Evolutionary conservation across 1,140 invertebrate species (phyloP).

Genomic region (Diuraphis noxia): DNA sequence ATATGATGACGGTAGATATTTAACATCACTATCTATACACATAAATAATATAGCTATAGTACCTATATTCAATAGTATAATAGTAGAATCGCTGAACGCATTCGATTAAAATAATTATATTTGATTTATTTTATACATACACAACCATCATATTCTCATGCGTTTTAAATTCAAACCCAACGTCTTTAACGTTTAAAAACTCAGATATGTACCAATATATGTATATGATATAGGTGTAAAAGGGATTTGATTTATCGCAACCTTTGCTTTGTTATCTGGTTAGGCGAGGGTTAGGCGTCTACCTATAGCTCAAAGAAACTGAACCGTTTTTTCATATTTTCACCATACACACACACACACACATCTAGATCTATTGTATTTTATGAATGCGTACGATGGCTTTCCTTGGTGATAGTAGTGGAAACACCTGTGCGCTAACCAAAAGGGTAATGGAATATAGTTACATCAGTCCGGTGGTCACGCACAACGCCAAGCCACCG

Average conservation of each 20-base stretch:
- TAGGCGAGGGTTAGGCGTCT: constrained; percentile 1
- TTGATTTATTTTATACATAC: neutral
- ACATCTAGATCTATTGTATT: neutral
- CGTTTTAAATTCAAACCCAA: constrained; percentile 9
- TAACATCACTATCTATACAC: neutral
- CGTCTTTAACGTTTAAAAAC: constrained; percentile 19
- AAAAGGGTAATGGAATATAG: constrained; percentile 26
- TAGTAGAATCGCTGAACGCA: neutral
- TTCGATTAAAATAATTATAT: constrained; percentile 15
- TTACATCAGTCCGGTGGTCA: neutral
- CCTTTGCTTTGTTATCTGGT: constrained; percentile 28
- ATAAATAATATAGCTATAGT: neutral
- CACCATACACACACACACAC: neutral
- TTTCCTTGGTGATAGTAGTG: neutral
- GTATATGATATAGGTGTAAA: neutral
- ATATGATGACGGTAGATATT: neutral
- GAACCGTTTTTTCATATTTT: neutral
- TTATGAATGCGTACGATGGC: neutral
- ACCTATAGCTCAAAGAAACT: neutral
- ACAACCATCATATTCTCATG: neutral
- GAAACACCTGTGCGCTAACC: constrained; percentile 5
- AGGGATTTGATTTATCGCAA: constrained; percentile 30
- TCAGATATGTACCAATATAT: neutral
- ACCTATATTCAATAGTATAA: neutral
- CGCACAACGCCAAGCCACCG: neutral